Conservation (phyloP, 2,888 invertebrate species). For the Synergus umbraculus region DNA sequence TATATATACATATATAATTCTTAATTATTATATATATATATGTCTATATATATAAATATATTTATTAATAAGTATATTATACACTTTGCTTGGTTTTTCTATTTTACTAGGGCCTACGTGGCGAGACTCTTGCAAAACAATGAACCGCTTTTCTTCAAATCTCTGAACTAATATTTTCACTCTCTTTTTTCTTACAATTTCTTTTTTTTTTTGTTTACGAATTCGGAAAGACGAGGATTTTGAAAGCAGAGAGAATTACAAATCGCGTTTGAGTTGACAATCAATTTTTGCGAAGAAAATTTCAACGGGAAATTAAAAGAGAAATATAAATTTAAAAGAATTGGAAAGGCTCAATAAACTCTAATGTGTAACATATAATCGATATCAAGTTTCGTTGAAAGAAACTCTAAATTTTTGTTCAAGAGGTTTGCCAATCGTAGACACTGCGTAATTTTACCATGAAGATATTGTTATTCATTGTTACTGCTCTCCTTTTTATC, state of each 20-base stretch:
- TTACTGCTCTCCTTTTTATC: conserved; percentile 73
- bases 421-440: conserved; percentile 72
- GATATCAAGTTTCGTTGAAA: conserved; percentile 65
- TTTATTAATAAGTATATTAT: conserved; percentile 58
- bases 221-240: not conserved
- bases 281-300: not conserved
- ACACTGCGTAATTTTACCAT: conserved; percentile 68
- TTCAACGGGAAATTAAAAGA: not conserved
- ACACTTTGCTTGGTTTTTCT: conserved; percentile 67
- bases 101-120: conserved; percentile 66
- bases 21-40: conserved; percentile 44
- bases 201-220: not conserved
- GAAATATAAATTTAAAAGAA: not conserved
- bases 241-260: not conserved
- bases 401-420: conserved; percentile 72
- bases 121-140: conserved; percentile 68
- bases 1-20: conserved; percentile 24
- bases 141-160: conserved; percentile 49
- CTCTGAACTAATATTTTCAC: not conserved
- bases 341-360: conserved; percentile 10
- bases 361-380: conserved; percentile 36
- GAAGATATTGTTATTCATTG: conserved; percentile 71
- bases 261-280: not conserved
- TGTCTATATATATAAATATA: conserved; percentile 52
- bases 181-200: not conserved